These are phyloP conservation scores for Ferrisia virgata DNA, from an alignment of 2,888 invertebrate species.

Conservation along the genomic window DNA sequence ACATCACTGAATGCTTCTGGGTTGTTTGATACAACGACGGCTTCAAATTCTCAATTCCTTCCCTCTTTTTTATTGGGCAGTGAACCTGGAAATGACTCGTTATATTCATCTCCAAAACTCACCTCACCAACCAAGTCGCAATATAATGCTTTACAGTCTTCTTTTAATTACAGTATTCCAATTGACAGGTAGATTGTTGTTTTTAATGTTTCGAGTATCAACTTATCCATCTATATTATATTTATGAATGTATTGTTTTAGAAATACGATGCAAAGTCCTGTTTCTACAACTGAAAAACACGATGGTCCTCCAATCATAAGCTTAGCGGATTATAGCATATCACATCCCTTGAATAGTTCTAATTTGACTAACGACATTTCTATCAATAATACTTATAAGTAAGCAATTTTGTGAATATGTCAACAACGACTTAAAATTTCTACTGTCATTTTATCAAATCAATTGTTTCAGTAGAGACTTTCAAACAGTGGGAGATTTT, in stretches of 20 bases:
- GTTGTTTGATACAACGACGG: neutral
- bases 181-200: slow-evolving; percentile 24
- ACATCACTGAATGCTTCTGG: slow-evolving; percentile 33
- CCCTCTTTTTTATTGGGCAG: slow-evolving; percentile 40
- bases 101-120: slow-evolving; percentile 11
- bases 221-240: no score
- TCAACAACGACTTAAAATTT: neutral
- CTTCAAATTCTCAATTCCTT: slow-evolving; percentile 36
- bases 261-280: neutral
- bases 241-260: neutral
- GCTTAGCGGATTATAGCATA: slow-evolving; percentile 31
- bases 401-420: neutral
- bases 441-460: neutral
- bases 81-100: slow-evolving; percentile 30
- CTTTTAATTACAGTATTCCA: neutral
- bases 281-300: slow-evolving; percentile 29
- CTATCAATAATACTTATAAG: neutral
- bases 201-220: no score
- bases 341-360: neutral
- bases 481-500: neutral
- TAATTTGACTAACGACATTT: neutral
- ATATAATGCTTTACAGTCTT: neutral
- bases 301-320: slow-evolving; percentile 38
- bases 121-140: slow-evolving; percentile 34
- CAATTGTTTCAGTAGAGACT: slow-evolving; percentile 8